Conservation (phyloP, 92 coral and sea anemone species). For the Epizoanthus illoricatus region DNA sequence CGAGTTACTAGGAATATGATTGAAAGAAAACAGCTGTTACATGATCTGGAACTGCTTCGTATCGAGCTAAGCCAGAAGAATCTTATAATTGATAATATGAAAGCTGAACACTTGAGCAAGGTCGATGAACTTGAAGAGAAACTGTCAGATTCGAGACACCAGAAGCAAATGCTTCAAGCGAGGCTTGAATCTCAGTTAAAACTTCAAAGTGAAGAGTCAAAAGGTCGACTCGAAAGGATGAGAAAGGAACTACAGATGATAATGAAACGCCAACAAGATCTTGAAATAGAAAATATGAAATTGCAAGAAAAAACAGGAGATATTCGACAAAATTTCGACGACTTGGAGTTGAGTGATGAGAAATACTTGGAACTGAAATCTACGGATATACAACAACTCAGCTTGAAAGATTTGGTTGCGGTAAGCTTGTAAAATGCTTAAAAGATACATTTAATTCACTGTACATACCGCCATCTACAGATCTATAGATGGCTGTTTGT, state of each 20-base stretch:
- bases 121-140: constrained; percentile 95
- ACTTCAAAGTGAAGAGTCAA: constrained; percentile 87
- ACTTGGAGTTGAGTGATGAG: constrained; percentile 74
- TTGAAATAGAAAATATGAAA: constrained; percentile 80
- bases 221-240: constrained; percentile 73
- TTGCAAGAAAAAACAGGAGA: constrained; percentile 90
- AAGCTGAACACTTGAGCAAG: constrained; percentile 82
- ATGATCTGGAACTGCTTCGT: constrained; percentile 85
- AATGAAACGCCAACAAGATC: constrained; percentile 76
- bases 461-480: no score
- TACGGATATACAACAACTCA: constrained; percentile 61
- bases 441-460: no score
- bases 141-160: constrained; percentile 79
- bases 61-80: constrained; percentile 94
- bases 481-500: no score
- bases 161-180: constrained; percentile 92
- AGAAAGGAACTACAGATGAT: constrained; percentile 76
- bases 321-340: constrained; percentile 61
- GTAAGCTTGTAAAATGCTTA: constrained; percentile 49
- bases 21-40: constrained; percentile 89
- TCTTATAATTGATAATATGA: constrained; percentile 86
- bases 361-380: constrained; percentile 87
- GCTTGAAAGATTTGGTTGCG: constrained; percentile 81
- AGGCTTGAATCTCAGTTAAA: constrained; percentile 91
- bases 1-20: constrained; percentile 87